A percentile compares a stretch with the other conserved stretches of the same genome.
These are phyloP conservation scores for Porites rus DNA, from an alignment of 92 coral and sea anemone genomes.

Conservation along the genomic window DNA sequence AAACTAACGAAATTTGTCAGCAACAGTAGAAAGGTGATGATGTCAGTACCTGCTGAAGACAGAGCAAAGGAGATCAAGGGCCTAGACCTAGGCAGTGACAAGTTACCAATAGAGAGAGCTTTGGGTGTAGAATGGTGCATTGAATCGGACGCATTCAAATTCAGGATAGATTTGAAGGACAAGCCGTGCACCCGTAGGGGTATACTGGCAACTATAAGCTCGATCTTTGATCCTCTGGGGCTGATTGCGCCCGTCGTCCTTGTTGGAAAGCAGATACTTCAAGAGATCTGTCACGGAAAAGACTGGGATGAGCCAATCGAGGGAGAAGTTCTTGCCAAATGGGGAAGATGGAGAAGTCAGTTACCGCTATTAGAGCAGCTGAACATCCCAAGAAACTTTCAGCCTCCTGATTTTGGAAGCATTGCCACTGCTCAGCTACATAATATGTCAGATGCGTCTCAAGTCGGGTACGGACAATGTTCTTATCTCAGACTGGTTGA, in stretches of 20 bases:
- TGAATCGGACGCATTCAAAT: conserved; percentile 23
- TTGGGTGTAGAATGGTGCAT: conserved; percentile 31
- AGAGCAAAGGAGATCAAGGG: neutral
- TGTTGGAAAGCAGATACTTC: too few relatives aligned
- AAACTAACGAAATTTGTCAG: too few relatives aligned
- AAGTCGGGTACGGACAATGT: too few relatives aligned
- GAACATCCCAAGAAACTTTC: too few relatives aligned
- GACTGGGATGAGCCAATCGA: too few relatives aligned
- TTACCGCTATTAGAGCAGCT: too few relatives aligned
- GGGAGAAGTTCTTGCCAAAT: too few relatives aligned
- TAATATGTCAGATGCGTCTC: neutral
- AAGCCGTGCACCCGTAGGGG: conserved; percentile 4
- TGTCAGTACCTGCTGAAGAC: neutral
- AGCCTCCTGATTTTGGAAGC: neutral
- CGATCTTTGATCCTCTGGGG: neutral
- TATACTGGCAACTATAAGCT: neutral
- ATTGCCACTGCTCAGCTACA: conserved; percentile 17
- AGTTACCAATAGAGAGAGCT: conserved; percentile 24
- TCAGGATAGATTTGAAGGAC: conserved; percentile 6
- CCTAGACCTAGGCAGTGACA: conserved; percentile 15
- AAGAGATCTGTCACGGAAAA: too few relatives aligned
- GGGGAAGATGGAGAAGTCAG: too few relatives aligned
- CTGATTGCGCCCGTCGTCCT: too few relatives aligned
- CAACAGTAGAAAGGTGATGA: too few relatives aligned
- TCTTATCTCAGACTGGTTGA: too few relatives aligned